phyloP scores from a whole-genome alignment of 2,113 vertebrate genomes.

The Phycodurus eques region DNA sequence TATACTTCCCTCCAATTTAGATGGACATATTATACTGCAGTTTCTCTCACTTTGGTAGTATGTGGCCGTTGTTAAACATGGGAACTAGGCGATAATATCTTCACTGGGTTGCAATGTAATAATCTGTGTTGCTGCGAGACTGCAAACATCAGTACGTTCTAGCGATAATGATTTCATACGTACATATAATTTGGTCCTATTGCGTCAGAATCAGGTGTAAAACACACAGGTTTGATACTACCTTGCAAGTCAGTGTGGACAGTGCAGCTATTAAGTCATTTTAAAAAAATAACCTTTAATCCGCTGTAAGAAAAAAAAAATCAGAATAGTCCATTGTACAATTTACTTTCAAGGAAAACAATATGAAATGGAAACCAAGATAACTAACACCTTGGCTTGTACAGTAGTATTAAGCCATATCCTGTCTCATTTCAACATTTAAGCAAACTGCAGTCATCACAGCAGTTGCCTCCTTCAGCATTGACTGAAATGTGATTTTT shows the following conservation, averaged over 20 bases:
- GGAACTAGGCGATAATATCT: too few species aligned
- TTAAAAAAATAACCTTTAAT: conserved; percentile 14
- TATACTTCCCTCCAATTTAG: too few species aligned
- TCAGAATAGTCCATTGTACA: neutral
- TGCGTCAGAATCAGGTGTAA: too few species aligned
- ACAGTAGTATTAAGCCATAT: neutral
- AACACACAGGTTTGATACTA: too few species aligned
- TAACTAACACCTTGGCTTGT: neutral
- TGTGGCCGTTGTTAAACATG: too few species aligned
- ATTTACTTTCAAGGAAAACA: neutral
- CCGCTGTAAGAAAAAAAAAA: conserved; percentile 16
- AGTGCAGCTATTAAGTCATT: neutral
- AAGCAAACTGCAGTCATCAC: neutral
- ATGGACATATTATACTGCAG: too few species aligned
- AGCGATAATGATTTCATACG: too few species aligned
- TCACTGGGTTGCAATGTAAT: too few species aligned
- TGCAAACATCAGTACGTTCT: too few species aligned
- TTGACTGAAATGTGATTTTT: neutral
- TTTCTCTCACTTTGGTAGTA: too few species aligned
- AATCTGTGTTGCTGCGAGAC: too few species aligned
- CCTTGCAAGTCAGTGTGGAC: neutral
- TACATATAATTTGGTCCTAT: too few species aligned
- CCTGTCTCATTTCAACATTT: neutral
- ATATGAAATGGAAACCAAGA: conserved; percentile 8
- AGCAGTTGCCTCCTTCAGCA: neutral